These are phyloP conservation scores for Sphinx pinastri DNA, from an alignment of 2,888 invertebrate species.

Conservation along the genomic window DNA sequence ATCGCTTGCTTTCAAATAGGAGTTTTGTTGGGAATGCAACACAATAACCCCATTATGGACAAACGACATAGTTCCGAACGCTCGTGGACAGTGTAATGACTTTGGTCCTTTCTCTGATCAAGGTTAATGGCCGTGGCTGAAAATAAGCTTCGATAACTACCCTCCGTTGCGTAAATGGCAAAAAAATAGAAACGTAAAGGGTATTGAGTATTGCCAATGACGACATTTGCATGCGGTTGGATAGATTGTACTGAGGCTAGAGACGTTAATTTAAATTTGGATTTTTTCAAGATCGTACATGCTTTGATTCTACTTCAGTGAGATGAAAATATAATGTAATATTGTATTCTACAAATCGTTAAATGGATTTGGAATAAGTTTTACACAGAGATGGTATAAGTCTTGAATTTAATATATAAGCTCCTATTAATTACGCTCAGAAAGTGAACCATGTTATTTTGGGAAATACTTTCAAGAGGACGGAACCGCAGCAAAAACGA, in stretches of 20 bases:
- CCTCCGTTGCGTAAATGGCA: slow-evolving; percentile 36
- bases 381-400: too few relatives aligned
- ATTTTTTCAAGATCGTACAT: not conserved
- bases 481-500: too few relatives aligned
- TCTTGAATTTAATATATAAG: too few relatives aligned
- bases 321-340: not conserved
- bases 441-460: too few relatives aligned
- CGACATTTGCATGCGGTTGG: slow-evolving; percentile 21
- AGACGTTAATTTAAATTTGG: not conserved
- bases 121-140: slow-evolving; percentile 52
- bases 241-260: slow-evolving; percentile 16
- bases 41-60: slow-evolving; percentile 51
- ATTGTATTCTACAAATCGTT: not conserved
- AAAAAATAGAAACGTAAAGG: slow-evolving; percentile 31
- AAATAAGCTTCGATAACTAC: slow-evolving; percentile 50
- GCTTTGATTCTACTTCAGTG: not conserved
- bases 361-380: not conserved
- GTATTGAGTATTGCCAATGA: slow-evolving; percentile 22
- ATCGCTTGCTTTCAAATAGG: not conserved
- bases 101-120: slow-evolving; percentile 54
- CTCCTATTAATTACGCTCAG: too few relatives aligned
- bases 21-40: slow-evolving; percentile 45
- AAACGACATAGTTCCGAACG: slow-evolving; percentile 44
- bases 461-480: too few relatives aligned
- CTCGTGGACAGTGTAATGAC: slow-evolving; percentile 38